Evolutionary conservation across 2,113 vertebrate species (phyloP).

Genomic region (Seriola aureovittata): DNA sequence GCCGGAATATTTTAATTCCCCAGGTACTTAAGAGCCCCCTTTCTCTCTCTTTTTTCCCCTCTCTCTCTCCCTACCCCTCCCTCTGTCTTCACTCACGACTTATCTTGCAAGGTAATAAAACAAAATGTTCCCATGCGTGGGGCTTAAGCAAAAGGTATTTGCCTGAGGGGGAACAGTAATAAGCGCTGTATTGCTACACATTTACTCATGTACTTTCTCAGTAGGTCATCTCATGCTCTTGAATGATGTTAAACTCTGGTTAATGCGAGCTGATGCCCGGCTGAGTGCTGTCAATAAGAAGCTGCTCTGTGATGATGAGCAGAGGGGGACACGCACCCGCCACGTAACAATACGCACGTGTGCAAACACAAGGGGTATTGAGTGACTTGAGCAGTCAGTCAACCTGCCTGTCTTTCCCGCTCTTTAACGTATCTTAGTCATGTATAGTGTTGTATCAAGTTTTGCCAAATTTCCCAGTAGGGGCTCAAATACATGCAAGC

Average conservation of each 20-base stretch:
- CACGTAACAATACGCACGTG: constrained; percentile 20
- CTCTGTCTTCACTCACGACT: constrained; percentile 89
- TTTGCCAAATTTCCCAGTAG: constrained; percentile 32
- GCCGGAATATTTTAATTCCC: constrained; percentile 94
- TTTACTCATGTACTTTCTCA: constrained; percentile 90
- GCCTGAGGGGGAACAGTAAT: constrained; percentile 97
- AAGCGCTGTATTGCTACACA: constrained; percentile 91
- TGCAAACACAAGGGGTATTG: constrained; percentile 9
- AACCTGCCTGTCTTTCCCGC: neutral
- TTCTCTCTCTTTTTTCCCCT: constrained; percentile 56
- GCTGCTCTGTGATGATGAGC: constrained; percentile 50
- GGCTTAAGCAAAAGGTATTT: constrained; percentile 94
- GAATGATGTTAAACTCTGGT: constrained; percentile 90
- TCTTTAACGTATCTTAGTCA: constrained; percentile 13
- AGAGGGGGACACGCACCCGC: constrained; percentile 11
- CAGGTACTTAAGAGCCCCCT: constrained; percentile 89
- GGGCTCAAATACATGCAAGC: constrained; percentile 24
- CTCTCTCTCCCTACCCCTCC: constrained; percentile 74
- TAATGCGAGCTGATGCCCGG: constrained; percentile 87
- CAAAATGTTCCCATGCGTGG: constrained; percentile 92
- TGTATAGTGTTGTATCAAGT: constrained; percentile 5
- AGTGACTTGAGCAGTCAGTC: constrained; percentile 13
- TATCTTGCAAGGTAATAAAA: constrained; percentile 97
- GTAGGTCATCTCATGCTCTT: constrained; percentile 92
- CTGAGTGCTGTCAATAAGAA: constrained; percentile 67